These are phyloP conservation scores for Podotricha telesiphe DNA, from an alignment of 2,888 invertebrate species.

Conservation along the genomic window DNA sequence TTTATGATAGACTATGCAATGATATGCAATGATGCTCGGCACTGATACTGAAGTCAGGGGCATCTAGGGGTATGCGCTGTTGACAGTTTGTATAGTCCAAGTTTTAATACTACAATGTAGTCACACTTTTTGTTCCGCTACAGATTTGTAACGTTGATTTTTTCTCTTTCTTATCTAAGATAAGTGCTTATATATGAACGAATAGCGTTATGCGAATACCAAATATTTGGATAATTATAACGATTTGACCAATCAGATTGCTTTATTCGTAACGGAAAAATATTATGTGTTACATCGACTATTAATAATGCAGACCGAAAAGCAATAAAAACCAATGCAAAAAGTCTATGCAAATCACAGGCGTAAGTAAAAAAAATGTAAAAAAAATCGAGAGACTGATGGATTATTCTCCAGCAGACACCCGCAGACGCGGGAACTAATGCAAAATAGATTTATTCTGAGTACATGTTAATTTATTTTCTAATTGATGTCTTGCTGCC, in stretches of 20 bases:
- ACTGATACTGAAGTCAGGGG: not conserved
- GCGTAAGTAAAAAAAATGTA: no score
- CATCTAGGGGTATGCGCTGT: no score
- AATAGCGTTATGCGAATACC: no score
- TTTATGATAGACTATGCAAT: slow-evolving; percentile 2
- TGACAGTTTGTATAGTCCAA: no score
- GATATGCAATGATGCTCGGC: no score
- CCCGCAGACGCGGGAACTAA: not conserved
- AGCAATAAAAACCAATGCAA: slow-evolving; percentile 17
- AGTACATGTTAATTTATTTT: not conserved
- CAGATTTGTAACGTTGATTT: no score
- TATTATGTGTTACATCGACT: slow-evolving; percentile 1
- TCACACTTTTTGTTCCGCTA: no score
- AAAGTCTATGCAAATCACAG: slow-evolving; percentile 14
- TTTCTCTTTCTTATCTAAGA: no score
- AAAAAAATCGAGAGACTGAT: slow-evolving; percentile 7
- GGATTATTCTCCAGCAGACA: slow-evolving; percentile 1
- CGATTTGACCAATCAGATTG: not conserved
- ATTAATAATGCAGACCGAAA: slow-evolving; percentile 6
- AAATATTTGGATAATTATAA: not conserved
- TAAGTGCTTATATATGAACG: no score
- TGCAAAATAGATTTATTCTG: not conserved
- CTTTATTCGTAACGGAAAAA: slow-evolving; percentile 17
- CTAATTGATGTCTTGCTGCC: no score
- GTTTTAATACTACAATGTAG: no score